These are phyloP conservation scores for Cacatua alba DNA, from an alignment of 2,113 vertebrate genomes.

Conservation along the genomic window DNA sequence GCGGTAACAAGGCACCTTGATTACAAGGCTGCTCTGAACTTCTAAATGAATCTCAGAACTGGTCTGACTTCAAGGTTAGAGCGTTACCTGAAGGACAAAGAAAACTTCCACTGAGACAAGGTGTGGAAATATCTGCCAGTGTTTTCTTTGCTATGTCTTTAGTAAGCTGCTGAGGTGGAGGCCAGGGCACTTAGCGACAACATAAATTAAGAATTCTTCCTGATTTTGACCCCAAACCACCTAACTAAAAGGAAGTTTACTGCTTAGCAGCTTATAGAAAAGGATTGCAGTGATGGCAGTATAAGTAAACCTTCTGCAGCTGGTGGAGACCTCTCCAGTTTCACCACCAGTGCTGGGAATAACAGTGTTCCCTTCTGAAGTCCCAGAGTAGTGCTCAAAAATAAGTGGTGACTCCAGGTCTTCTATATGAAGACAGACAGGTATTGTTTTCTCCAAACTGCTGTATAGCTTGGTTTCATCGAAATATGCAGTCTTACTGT, in stretches of 20 bases:
- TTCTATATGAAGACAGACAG: not conserved
- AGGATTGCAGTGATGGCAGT: fast-evolving
- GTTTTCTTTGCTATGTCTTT: not conserved
- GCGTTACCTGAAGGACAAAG: slow-evolving; percentile 18
- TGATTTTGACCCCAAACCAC: not conserved
- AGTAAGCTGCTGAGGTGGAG: not conserved
- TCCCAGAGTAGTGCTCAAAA: not conserved
- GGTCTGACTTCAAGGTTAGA: not conserved
- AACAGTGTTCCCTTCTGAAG: not conserved
- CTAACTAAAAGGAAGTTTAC: not conserved
- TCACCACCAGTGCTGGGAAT: not conserved
- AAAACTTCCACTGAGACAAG: not conserved
- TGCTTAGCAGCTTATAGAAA: not conserved
- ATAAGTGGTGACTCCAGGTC: not conserved
- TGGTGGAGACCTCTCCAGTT: not conserved
- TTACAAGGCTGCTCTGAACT: slow-evolving; percentile 30
- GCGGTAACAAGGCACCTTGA: slow-evolving; percentile 37
- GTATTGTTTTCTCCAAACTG: not conserved
- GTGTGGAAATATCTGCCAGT: not conserved
- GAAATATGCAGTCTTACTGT: not conserved
- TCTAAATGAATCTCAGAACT: slow-evolving; percentile 44
- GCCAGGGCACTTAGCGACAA: not conserved
- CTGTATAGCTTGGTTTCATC: not conserved
- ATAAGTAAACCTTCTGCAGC: not conserved
- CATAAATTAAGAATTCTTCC: not conserved